Conservation (phyloP, 2,113 vertebrate genomes). For the Cercopithecus mona region DNA sequence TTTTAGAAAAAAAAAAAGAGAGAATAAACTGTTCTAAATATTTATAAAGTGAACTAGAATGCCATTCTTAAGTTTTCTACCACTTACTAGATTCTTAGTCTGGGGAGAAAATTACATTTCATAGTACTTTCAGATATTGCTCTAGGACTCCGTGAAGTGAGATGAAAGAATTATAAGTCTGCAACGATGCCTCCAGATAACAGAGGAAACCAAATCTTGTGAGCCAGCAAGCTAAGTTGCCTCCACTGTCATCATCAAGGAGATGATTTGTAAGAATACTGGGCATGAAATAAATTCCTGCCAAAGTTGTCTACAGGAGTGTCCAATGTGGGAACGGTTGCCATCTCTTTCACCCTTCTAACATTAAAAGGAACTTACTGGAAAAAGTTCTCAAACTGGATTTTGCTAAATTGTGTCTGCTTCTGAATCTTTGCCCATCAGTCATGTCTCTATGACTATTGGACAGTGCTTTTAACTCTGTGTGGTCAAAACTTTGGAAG, state of each 20-base stretch:
- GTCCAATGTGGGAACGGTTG: background rate
- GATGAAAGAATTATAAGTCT: background rate
- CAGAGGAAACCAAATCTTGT: background rate
- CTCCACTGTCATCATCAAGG: constrained; percentile 14
- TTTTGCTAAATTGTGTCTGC: constrained; percentile 39
- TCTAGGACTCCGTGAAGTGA: background rate
- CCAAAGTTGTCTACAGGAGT: background rate
- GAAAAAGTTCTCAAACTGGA: background rate
- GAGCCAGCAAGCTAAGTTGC: background rate
- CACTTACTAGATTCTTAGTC: background rate
- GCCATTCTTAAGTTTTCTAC: background rate
- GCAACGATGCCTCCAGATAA: background rate
- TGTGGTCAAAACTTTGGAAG: background rate
- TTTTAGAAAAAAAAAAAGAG: background rate
- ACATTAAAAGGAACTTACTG: background rate
- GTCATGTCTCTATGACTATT: background rate
- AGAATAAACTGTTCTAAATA: background rate
- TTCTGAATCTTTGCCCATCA: background rate
- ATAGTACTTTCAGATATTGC: background rate
- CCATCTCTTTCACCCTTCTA: background rate
- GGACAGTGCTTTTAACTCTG: background rate
- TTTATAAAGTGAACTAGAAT: background rate
- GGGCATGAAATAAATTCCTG: background rate
- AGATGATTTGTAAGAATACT: background rate
- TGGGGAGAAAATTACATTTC: background rate